phyloP scores from a whole-genome alignment of 2,888 invertebrate species.

The Eristalinus aeneus region DNA sequence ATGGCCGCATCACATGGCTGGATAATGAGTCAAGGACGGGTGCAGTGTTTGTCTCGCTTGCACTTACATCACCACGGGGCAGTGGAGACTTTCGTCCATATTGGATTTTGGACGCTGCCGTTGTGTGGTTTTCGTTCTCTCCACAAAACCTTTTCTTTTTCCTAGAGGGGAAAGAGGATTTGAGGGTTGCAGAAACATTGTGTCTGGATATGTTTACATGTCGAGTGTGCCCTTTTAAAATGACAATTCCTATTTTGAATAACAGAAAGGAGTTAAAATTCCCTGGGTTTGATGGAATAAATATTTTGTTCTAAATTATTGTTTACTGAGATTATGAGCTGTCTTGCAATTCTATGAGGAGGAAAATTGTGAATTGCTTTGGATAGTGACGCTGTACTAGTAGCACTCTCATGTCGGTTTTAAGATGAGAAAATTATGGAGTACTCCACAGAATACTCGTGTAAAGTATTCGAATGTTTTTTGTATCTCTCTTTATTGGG shows the following conservation, averaged over 20 bases:
- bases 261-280: too few species aligned
- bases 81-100: slow-evolving; percentile 64
- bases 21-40: slow-evolving; percentile 61
- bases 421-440: too few species aligned
- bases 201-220: neutral
- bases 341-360: too few species aligned
- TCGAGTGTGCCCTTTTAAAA: neutral
- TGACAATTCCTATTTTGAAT: neutral
- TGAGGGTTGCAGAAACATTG: slow-evolving; percentile 23
- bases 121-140: slow-evolving; percentile 3
- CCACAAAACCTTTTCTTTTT: neutral
- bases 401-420: too few species aligned
- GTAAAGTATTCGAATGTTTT: too few species aligned
- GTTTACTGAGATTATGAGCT: too few species aligned
- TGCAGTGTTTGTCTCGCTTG: slow-evolving; percentile 38
- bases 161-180: slow-evolving; percentile 5
- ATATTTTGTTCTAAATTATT: too few species aligned
- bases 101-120: slow-evolving; percentile 44
- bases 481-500: too few species aligned
- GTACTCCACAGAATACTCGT: too few species aligned
- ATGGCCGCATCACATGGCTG: slow-evolving; percentile 62
- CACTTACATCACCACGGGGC: slow-evolving; percentile 14
- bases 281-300: too few species aligned
- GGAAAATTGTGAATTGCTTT: too few species aligned
- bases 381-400: too few species aligned